Base-by-base conservation (phyloP, 2,797 vertebrate species). In the Allobates femoralis region DNA sequence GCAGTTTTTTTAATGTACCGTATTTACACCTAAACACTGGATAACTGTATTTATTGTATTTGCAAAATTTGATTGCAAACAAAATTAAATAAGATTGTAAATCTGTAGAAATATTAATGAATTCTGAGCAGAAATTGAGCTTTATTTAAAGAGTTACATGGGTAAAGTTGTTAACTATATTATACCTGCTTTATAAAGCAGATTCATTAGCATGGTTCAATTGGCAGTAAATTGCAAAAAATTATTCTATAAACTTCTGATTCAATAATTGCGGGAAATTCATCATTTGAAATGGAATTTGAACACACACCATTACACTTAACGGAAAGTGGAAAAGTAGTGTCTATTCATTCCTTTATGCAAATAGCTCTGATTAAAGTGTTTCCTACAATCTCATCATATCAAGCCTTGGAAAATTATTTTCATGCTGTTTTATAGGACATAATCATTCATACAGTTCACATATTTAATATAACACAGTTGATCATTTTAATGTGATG, bases 221-320 rank as follows among this genome's bases (percentile, higher is more conserved):
- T 67, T 74, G 41, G 67, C 73, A 66, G 71, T 85, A 86, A 86
- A 78, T 79, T 67, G 56, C 66, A 76, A 81, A 76, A 62, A 81
- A 77, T 46, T 19, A 67, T 37, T 56, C 58, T 80, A 80, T 84
- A 78, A 55, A 76, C 77, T 89, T 81, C 12, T 82, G 28, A 34
- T 53, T 67, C 56, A 56, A 64, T 86, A 82, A 86, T 83, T 82
- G 79, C 58, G 69, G n/a, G 46, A 37, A 86, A 86, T 86, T 86
- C 50, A 86, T 86, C 85, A 86, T 78, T 82, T 82, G 82, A 83
- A 86, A 66, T 82, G 73, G 73, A 83, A 86, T 86, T 83, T 86
- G 58, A 86, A 83, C 85, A 86, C 79, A 86, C 85, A 76, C 85
- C 85, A 86, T 78, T 86, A 82, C 71, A 83, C 85, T 86, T 86